Evolutionary conservation across 2,113 vertebrate species (phyloP), one percentile per base, ranked within the genome.

Genomic region (Xyliphius kryptos): DNA sequence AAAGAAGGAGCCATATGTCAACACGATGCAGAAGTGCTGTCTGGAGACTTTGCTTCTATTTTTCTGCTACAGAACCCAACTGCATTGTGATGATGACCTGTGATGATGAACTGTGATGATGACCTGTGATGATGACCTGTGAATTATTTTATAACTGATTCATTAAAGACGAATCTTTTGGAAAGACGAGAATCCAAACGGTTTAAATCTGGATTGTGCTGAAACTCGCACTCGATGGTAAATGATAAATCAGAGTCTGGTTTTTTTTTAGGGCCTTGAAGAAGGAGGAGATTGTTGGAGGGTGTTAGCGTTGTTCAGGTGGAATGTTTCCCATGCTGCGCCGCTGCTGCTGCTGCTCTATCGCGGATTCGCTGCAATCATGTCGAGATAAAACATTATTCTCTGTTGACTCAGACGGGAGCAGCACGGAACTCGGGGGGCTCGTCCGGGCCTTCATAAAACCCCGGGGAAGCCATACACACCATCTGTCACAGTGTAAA

Each of bases 361-460:
- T 84, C 75, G 78, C 79, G 78, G 82, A 87, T 82, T 76, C 74
- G 19, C 67, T 70, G 69, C 68, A 83, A 82, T 83, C 75, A 75
- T 70, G 71, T 48, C 15, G 49, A 77, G 85, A 84, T 87, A 87
- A 86, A 80, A 58, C 56, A 71, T 51, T 50, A 5, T 59, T 54
- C 59, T 66, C 51, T 85, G 81, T 87, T 84, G 83, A 82, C 79
- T 77, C 68, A 83, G 79, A 76, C 73, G 69, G 85, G 83, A 85
- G 82, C 81, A 83, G 78, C 81, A 81, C 79, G 78, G 82, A 85
- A 79, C 83, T 83, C n/a, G 73, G 72, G 66, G 55, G 47, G 21
- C 57, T 61, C 61, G 38, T 15, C 32, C 36, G 22, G 41, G 70
- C 70, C 43, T 61, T 61, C 56, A 68, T 66, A 62, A 62, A 72